These are phyloP conservation scores for Phortica okadai DNA, from an alignment of 2,888 invertebrate species.

Conservation along the genomic window DNA sequence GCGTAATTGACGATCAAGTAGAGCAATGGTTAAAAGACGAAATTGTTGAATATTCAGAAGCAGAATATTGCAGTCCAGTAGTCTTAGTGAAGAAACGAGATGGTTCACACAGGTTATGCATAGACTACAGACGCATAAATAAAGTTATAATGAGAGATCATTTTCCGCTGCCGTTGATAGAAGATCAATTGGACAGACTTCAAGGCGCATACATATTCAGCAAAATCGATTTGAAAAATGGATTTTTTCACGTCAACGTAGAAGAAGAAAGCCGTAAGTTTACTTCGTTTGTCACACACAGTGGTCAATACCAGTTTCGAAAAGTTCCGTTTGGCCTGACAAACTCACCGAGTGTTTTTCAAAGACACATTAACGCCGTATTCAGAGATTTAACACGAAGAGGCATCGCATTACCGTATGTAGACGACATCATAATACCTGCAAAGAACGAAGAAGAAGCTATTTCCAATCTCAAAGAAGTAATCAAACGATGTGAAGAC, in stretches of 20 bases:
- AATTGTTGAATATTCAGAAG: neutral
- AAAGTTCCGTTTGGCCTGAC: constrained; percentile 16
- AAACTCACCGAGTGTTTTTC: constrained; percentile 25
- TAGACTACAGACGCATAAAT: constrained; percentile 72
- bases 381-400: constrained; percentile 21
- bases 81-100: constrained; percentile 12
- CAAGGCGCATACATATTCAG: constrained; percentile 32
- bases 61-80: neutral
- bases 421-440: constrained; percentile 39
- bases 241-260: constrained; percentile 40
- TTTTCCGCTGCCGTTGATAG: constrained; percentile 63
- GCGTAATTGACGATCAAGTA: constrained; percentile 19
- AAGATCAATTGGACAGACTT: constrained; percentile 29
- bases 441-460: constrained; percentile 11
- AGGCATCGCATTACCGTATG: constrained; percentile 25
- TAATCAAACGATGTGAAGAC: neutral
- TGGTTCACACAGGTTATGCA: constrained; percentile 50
- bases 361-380: constrained; percentile 29
- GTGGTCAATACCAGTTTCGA: constrained; percentile 26
- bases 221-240: constrained; percentile 36
- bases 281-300: constrained; percentile 27
- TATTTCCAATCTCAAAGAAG: constrained; percentile 8
- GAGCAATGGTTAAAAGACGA: constrained; percentile 26
- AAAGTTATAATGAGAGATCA: constrained; percentile 61
- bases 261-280: constrained; percentile 36